A percentile compares a stretch with the other conserved stretches of the same genome.
Conservation (phyloP, 2,797 vertebrate species). For the Mionectes olivaceus region DNA sequence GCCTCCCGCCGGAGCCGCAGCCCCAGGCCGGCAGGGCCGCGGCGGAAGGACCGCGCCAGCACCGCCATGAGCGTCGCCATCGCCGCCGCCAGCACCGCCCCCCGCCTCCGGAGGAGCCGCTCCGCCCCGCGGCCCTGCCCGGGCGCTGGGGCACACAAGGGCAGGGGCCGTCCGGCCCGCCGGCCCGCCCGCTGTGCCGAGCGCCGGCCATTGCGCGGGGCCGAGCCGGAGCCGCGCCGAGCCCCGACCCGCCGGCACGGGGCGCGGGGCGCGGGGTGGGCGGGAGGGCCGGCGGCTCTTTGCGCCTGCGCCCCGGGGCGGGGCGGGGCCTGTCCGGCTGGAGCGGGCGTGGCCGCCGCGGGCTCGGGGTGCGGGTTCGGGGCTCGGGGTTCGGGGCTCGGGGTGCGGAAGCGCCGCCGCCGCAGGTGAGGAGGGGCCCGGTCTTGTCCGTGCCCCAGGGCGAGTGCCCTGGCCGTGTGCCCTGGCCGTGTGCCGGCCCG, state of each 20-base stretch:
- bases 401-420: neutral
- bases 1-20: neutral
- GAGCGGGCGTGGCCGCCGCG: neutral
- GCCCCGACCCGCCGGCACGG: fast-evolving
- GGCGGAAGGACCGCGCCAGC: neutral
- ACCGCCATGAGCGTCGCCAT: neutral
- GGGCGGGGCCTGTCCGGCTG: neutral
- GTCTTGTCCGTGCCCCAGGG: fast-evolving
- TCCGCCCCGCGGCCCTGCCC: neutral
- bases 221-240: fast-evolving
- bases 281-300: fast-evolving
- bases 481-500: too few species aligned
- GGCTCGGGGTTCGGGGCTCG: neutral
- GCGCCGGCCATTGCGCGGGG: neutral
- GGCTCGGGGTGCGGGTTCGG: fast-evolving
- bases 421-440: neutral
- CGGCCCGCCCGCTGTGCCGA: neutral
- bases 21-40: neutral
- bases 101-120: neutral
- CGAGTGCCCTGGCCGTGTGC: too few species aligned
- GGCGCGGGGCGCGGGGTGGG: fast-evolving
- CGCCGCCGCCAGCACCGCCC: neutral
- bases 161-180: neutral
- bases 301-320: neutral
- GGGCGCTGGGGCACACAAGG: neutral